phyloP scores from a whole-genome alignment of 2,797 vertebrate genomes.

The Peromyscus attwateri region DNA sequence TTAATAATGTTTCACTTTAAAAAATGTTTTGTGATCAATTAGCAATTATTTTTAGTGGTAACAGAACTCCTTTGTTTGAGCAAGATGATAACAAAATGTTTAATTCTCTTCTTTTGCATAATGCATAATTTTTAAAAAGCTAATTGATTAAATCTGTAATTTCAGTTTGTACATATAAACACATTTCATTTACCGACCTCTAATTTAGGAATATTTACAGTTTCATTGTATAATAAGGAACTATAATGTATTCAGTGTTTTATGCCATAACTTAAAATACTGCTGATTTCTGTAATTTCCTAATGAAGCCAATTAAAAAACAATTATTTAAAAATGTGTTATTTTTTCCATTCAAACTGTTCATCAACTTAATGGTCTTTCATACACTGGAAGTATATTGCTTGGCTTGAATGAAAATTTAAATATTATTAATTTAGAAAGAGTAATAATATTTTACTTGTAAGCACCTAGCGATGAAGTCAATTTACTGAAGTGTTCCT shows the following conservation, averaged over 20 bases:
- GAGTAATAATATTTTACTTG: not conserved
- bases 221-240: not conserved
- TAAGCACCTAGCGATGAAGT: not conserved
- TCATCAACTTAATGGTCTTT: not conserved
- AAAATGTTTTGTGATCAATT: not conserved
- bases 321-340: not conserved
- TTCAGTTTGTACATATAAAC: not conserved
- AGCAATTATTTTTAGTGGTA: not conserved
- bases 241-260: not conserved
- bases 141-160: constrained; percentile 8
- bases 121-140: not conserved
- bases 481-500: not conserved
- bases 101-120: not conserved
- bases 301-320: constrained; percentile 2
- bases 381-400: not conserved
- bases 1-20: not conserved
- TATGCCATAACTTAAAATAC: not conserved
- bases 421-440: constrained; percentile 12
- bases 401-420: not conserved
- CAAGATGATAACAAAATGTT: not conserved
- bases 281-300: constrained; percentile 1
- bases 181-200: not conserved
- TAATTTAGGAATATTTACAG: constrained; percentile 34
- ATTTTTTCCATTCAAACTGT: not conserved
- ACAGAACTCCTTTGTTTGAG: not conserved